phyloP scores from a whole-genome alignment of 2,888 invertebrate species.

The Andrena trimmerana region DNA sequence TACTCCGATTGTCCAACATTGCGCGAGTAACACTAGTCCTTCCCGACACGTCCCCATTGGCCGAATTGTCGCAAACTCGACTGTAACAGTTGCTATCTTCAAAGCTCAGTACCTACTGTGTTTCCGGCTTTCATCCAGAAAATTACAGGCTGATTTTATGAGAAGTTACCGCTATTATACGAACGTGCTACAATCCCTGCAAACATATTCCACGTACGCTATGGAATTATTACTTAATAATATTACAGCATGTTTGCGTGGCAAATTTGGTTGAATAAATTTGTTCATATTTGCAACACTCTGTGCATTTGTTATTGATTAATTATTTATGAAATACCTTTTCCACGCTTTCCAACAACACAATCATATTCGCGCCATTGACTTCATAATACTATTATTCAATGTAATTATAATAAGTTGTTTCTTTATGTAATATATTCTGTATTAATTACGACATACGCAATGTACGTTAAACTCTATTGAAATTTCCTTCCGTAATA shows the following conservation, averaged over 20 bases:
- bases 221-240: not conserved
- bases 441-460: too few species aligned
- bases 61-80: constrained; percentile 45
- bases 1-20: constrained; percentile 60
- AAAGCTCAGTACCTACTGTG: constrained; percentile 5
- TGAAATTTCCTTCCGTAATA: too few species aligned
- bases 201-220: not conserved
- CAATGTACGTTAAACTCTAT: too few species aligned
- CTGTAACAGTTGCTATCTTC: constrained; percentile 52
- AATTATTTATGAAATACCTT: too few species aligned
- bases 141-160: constrained; percentile 19
- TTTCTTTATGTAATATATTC: too few species aligned
- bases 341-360: too few species aligned
- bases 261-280: not conserved
- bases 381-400: too few species aligned
- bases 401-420: too few species aligned
- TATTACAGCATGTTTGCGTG: not conserved
- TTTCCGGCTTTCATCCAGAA: constrained; percentile 5
- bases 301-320: too few species aligned
- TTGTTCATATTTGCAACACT: not conserved
- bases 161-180: not conserved
- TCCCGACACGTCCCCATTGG: constrained; percentile 35
- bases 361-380: too few species aligned
- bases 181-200: too few species aligned
- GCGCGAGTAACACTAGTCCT: constrained; percentile 40